A percentile compares a stretch with the other conserved stretches of the same genome.
These are phyloP conservation scores for Polypterus bichir DNA, from an alignment of 2,113 vertebrate genomes.

Conservation along the genomic window DNA sequence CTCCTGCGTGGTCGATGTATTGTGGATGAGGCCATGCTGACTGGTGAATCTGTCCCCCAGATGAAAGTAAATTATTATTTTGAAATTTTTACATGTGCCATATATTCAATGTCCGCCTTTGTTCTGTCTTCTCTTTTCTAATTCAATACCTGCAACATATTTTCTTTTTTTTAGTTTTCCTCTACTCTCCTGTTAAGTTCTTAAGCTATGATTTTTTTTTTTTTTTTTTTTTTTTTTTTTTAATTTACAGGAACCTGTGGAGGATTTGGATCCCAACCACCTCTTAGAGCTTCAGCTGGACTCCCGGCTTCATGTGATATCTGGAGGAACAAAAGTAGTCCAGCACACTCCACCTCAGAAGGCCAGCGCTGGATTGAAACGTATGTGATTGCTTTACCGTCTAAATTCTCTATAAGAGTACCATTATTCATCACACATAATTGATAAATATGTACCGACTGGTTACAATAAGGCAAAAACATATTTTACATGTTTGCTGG, in stretches of 20 bases:
- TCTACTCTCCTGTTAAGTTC: too few species aligned
- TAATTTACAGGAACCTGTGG: slow-evolving; percentile 69
- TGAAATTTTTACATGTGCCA: too few species aligned
- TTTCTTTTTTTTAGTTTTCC: too few species aligned
- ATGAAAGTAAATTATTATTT: slow-evolving; percentile 67
- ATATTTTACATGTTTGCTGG: too few species aligned
- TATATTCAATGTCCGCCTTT: too few species aligned
- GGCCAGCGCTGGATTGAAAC: slow-evolving; percentile 75
- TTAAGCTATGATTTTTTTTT: neutral
- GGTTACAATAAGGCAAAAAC: too few species aligned
- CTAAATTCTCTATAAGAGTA: neutral
- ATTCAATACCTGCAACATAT: too few species aligned
- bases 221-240: neutral
- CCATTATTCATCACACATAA: too few species aligned
- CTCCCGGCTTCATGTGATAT: slow-evolving; percentile 77
- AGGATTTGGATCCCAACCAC: slow-evolving; percentile 67
- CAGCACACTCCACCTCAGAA: slow-evolving; percentile 83
- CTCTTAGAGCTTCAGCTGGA: slow-evolving; percentile 69
- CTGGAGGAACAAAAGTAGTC: slow-evolving; percentile 87
- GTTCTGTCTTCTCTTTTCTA: too few species aligned
- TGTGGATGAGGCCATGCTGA: slow-evolving; percentile 92
- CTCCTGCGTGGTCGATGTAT: slow-evolving; percentile 82
- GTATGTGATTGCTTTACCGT: slow-evolving; percentile 40
- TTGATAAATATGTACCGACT: too few species aligned
- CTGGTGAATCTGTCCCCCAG: slow-evolving; percentile 87